Percentiles rank a stretch among this genome's conserved stretches.
phyloP scores from a whole-genome alignment of 2,113 vertebrate genomes.

The Rhinolophus sinicus region DNA sequence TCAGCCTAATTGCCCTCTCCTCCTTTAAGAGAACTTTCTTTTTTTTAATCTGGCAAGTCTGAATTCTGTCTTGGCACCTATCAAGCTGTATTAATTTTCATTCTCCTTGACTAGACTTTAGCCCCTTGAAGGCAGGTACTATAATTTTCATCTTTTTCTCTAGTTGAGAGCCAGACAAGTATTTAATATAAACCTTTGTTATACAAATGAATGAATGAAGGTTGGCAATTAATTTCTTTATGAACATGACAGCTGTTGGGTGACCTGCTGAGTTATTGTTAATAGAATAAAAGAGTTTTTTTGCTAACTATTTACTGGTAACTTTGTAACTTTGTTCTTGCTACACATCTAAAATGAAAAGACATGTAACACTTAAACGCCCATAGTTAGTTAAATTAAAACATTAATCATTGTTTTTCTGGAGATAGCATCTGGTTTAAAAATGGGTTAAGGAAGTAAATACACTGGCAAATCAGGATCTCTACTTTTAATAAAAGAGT shows the following conservation, averaged over 20 bases:
- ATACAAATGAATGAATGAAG: neutral
- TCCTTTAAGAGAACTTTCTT: neutral
- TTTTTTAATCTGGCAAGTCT: neutral
- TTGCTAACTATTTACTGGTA: neutral
- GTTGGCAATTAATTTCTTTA: neutral
- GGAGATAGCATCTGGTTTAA: slow-evolving; percentile 33
- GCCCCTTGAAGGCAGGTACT: neutral
- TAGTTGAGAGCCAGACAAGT: slow-evolving; percentile 6
- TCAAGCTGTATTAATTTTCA: neutral
- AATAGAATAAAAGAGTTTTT: neutral
- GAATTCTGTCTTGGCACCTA: neutral
- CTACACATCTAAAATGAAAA: slow-evolving; percentile 43
- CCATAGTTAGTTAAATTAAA: slow-evolving; percentile 58
- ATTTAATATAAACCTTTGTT: slow-evolving; percentile 7
- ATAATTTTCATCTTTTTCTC: neutral
- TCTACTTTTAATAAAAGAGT: slow-evolving; percentile 51
- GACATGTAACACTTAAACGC: neutral
- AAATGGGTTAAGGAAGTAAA: slow-evolving; percentile 44
- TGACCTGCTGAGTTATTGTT: neutral
- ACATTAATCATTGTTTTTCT: slow-evolving; percentile 40
- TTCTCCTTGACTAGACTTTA: neutral
- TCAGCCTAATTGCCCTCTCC: neutral
- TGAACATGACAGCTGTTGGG: neutral
- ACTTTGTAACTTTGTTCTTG: slow-evolving; percentile 36
- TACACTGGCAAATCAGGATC: slow-evolving; percentile 31